phyloP scores from a whole-genome alignment of 2,888 invertebrate genomes.

The Plagodis dolabraria region DNA sequence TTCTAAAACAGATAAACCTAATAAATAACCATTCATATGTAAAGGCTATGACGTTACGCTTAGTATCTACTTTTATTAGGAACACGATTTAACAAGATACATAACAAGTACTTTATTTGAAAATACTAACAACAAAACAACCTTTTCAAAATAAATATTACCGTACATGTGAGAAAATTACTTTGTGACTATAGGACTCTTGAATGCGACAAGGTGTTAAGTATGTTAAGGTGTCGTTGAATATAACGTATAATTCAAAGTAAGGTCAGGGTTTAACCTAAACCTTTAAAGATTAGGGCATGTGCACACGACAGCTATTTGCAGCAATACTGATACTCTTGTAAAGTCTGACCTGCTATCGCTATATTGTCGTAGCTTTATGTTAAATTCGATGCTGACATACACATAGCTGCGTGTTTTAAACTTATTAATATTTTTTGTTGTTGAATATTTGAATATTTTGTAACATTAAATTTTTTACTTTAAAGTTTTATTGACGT shows the following conservation, averaged over 20 bases:
- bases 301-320: conserved; percentile 9
- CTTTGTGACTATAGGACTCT: background rate
- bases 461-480: no score
- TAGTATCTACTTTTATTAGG: conserved; percentile 18
- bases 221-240: conserved; percentile 3
- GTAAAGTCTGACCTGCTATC: background rate
- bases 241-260: conserved; percentile 36
- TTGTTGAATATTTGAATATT: no score
- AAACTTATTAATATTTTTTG: no score
- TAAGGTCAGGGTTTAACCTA: conserved; percentile 63
- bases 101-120: conserved; percentile 7
- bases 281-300: conserved; percentile 50
- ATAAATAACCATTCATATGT: conserved; percentile 19
- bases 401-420: no score
- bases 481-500: no score
- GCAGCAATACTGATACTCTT: background rate
- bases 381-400: background rate
- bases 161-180: background rate
- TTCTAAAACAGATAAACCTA: conserved; percentile 13
- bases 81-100: conserved; percentile 23
- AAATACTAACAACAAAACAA: background rate
- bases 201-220: conserved; percentile 11
- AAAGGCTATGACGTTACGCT: conserved; percentile 20
- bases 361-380: background rate
- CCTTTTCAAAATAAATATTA: conserved; percentile 11